A percentile compares a stretch with the other conserved stretches of the same genome.
Evolutionary conservation across 2,113 vertebrate species (phyloP).

Genomic region (Neolamprologus kungweensis): DNA sequence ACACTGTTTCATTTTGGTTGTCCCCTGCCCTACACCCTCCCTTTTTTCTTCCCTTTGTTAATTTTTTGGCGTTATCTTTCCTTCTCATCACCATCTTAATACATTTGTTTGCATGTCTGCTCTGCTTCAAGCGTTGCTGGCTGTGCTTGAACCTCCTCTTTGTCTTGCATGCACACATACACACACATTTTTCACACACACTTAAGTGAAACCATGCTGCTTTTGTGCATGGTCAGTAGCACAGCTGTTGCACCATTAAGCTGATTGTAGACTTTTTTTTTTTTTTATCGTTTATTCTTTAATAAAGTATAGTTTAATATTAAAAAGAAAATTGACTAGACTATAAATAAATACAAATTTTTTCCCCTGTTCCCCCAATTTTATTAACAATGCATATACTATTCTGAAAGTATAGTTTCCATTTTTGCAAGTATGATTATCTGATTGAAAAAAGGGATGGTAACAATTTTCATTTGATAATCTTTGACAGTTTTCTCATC

Average conservation of each 20-base stretch:
- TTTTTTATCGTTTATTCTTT: not conserved
- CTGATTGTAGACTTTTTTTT: not conserved
- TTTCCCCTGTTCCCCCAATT: not conserved
- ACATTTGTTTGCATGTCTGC: constrained; percentile 69
- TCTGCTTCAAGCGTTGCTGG: constrained; percentile 58
- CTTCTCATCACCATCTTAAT: constrained; percentile 45
- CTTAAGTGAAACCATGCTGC: not conserved
- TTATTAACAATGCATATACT: not conserved
- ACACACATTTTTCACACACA: not conserved
- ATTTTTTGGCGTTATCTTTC: constrained; percentile 6
- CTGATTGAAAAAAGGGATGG: not conserved
- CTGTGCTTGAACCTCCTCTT: constrained; percentile 42
- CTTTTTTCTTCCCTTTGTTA: not conserved
- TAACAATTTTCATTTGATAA: not conserved
- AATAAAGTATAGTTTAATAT: not conserved
- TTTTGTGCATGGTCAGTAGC: not conserved
- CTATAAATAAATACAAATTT: not conserved
- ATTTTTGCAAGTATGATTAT: not conserved
- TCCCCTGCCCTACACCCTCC: not conserved
- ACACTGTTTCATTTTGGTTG: constrained; percentile 43
- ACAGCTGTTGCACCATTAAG: not conserved
- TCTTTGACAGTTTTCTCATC: not conserved
- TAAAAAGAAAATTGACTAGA: not conserved
- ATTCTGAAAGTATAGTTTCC: not conserved
- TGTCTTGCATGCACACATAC: constrained; percentile 3